phyloP scores from a whole-genome alignment of 2,888 invertebrate species.

The Nematopogon swammerdamellus region DNA sequence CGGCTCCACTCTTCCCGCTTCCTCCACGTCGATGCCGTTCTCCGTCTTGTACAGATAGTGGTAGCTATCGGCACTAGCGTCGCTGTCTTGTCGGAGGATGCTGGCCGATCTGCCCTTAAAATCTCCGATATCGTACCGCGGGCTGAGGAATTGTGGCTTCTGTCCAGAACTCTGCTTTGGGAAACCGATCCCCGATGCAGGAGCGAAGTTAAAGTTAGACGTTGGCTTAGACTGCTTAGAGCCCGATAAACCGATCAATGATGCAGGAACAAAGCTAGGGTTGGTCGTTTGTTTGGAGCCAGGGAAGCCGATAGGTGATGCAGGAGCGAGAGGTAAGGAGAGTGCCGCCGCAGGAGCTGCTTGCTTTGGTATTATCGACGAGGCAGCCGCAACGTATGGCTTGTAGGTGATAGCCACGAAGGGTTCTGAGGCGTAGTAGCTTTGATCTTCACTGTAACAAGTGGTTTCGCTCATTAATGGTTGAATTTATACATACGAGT shows the following conservation, averaged over 20 bases:
- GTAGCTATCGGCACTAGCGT: conserved; percentile 50
- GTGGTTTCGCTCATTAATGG: no score
- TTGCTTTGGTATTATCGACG: neutral
- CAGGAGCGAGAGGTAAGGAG: neutral
- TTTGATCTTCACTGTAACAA: conserved; percentile 22
- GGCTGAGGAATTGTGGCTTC: no score
- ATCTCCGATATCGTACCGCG: conserved; percentile 21
- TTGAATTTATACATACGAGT: no score
- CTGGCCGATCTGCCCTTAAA: conserved; percentile 48
- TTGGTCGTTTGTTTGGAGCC: neutral
- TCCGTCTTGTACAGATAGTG: conserved; percentile 62
- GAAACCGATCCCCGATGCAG: conserved; percentile 10
- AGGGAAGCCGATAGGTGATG: neutral
- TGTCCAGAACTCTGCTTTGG: no score
- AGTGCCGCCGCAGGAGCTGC: no score
- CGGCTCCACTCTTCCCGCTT: conserved; percentile 58
- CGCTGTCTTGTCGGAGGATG: conserved; percentile 51
- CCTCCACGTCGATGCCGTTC: conserved; percentile 63
- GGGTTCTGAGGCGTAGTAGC: conserved; percentile 17
- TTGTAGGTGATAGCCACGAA: conserved; percentile 21
- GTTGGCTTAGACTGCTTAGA: no score
- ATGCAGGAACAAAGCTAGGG: no score
- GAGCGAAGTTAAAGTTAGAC: no score
- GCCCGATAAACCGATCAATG: no score
- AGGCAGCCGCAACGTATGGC: conserved; percentile 14